Base-by-base conservation (phyloP, 2,113 vertebrate species). In the Tetrax tetrax region DNA sequence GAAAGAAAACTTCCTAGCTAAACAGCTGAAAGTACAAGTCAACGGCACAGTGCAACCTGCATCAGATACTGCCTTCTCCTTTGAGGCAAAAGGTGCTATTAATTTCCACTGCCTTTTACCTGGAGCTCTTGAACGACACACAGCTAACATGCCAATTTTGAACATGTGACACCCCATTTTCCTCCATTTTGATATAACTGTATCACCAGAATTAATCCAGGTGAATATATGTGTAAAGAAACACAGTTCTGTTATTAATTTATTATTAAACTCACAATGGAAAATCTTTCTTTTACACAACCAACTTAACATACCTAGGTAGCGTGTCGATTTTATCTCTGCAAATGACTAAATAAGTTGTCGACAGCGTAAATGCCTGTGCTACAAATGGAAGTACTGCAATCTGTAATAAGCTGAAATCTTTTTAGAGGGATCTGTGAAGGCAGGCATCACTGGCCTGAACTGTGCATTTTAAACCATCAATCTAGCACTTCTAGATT, bases 91-190 rank as follows among this genome's bases (percentile, higher is more conserved):
- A 84, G 4, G 7, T 71, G 27, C 68, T 28, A 0, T 28, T 65
- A 8, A 27, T 90, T 80, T 92, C 28, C n/a, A 12, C 48, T 33
- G 0, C 14, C 31, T 80, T 83, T n/a, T 29, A 24, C 51, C 2
- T 7, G 3, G 14, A 61, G n/a, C 33, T 91, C 37, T 60, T 50
- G 20, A 29, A 38, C 20, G 28, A 23, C 1, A 4, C 95, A 91
- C 50, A 56, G 14, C 68, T 93, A 24, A 2, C 24, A 7, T n/a
- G 64, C 41, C 11, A 19, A 3, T 7, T 83, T 63, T 38, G 6
- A n/a, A 31, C 53, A 27, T 37, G 0, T 25, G n/a, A 14, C 10
- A 6, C 38, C 4, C 22, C 3, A 0, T 37, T 87, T 72, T 56
- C 59, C 18, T 76, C 23, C 13, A 17, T 63, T 78, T 51, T 77